These are phyloP conservation scores for Ctenosaura bakeri DNA, from an alignment of 2,797 vertebrate species.

Conservation along the genomic window DNA sequence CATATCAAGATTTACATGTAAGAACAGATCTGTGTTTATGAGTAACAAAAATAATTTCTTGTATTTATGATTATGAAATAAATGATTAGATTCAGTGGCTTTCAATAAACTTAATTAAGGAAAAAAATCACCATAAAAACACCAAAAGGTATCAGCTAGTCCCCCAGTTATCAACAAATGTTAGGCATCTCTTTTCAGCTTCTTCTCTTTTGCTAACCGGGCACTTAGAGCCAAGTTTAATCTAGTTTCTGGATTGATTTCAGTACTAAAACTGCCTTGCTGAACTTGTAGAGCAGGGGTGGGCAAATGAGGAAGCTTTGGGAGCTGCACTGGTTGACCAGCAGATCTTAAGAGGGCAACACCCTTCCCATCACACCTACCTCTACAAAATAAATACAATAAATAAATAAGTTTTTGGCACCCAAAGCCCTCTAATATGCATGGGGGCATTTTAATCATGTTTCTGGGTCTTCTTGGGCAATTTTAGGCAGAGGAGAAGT, in stretches of 20 bases:
- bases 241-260: background rate
- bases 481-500: no score
- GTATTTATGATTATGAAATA: background rate
- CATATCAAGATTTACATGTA: background rate
- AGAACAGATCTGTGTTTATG: background rate
- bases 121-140: background rate
- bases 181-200: background rate
- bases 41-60: background rate
- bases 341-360: background rate
- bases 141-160: background rate
- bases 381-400: no score
- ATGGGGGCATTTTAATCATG: no score
- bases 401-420: no score
- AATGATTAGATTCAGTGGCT: background rate
- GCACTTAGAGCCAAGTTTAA: background rate
- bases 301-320: no score
- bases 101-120: background rate
- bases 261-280: background rate
- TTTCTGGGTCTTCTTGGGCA: no score
- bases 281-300: background rate
- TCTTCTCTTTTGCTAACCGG: background rate
- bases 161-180: background rate
- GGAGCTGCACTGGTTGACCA: no score
- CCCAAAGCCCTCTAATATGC: no score
- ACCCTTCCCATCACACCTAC: no score